Conservation (phyloP, 2,797 vertebrate genomes). For the Neoniphon sammara region DNA sequence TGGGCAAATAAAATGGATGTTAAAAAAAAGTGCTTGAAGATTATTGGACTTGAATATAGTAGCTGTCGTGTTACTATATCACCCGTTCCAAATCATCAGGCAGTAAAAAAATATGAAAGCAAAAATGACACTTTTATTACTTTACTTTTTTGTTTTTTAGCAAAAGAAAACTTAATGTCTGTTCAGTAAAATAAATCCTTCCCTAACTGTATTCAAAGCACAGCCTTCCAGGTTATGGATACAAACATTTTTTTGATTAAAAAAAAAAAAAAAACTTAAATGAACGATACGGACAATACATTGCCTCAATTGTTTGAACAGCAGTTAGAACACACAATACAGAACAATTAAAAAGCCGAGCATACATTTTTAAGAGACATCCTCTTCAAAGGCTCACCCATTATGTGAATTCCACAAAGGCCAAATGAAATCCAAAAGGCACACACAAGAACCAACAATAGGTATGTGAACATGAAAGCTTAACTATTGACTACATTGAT, state of each 20-base stretch:
- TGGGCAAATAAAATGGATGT: constrained; percentile 1
- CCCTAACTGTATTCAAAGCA: constrained; percentile 88
- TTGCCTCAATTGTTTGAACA: constrained; percentile 88
- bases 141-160: constrained; percentile 90
- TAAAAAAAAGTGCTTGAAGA: neutral
- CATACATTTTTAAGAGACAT: constrained; percentile 67
- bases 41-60: neutral
- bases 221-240: constrained; percentile 87
- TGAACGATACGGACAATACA: constrained; percentile 89
- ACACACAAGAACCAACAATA: constrained; percentile 67
- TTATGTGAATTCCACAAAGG: constrained; percentile 45
- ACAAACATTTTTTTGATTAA: constrained; percentile 80
- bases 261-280: constrained; percentile 86
- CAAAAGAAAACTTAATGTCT: constrained; percentile 91
- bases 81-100: neutral
- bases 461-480: constrained; percentile 33
- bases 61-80: neutral
- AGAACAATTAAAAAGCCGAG: constrained; percentile 77
- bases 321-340: constrained; percentile 86
- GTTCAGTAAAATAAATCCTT: constrained; percentile 89
- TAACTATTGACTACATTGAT: constrained; percentile 4
- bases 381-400: constrained; percentile 48
- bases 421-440: constrained; percentile 71
- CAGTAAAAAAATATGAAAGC: constrained; percentile 10
- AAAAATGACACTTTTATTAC: constrained; percentile 82